Evolutionary conservation across 1,140 invertebrate species (phyloP), one percentile per base, ranked within the genome.

Genomic region (Drosophila saltans): DNA sequence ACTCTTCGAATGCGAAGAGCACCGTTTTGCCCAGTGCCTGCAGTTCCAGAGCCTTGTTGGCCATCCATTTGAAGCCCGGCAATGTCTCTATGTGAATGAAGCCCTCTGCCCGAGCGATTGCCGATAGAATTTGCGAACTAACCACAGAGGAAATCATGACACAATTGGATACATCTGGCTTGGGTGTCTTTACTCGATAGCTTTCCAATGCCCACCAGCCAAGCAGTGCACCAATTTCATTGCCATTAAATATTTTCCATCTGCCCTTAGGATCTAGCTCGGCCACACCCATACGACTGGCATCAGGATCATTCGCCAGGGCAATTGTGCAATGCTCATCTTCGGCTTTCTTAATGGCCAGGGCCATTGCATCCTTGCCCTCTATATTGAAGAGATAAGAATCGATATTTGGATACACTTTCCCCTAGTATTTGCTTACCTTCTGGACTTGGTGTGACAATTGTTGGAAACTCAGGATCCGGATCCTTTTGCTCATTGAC

Each of bases 31-130:
- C 95, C 63, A 95, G 78, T 36, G 94, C 93, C 55, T 95, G 92
- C n/a, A 99, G 90, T 21, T 98, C 94, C 57, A 96, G 88, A 0
- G 96, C 94, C 92, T 94, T 95, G 91, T 99, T 99, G 86, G 97
- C 98, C 96, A 99, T 99, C 98, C 98, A 99, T 91, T 99, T 99
- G 90, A 99, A 99, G 1, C 99, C 97, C 33, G 98, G 99, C 57
- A 99, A 93, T 0, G 99, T 99, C 93, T 99, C 98, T 92, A 96
- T 95, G 92, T 96, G 98, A 79, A 95, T 93, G 80, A 97, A 97
- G n/a, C 97, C 98, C 93, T 98, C 97, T 24, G 93, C 94, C 56
- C 95, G 93, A 0, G 96, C 96, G 82, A 99, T 97, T 1, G 97
- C 95, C 26, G 95, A 92, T 40, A 99, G 93, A 78, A 99, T 98